These are phyloP conservation scores for Anas flavirostris DNA, from an alignment of 2,797 vertebrate genomes.

Conservation along the genomic window DNA sequence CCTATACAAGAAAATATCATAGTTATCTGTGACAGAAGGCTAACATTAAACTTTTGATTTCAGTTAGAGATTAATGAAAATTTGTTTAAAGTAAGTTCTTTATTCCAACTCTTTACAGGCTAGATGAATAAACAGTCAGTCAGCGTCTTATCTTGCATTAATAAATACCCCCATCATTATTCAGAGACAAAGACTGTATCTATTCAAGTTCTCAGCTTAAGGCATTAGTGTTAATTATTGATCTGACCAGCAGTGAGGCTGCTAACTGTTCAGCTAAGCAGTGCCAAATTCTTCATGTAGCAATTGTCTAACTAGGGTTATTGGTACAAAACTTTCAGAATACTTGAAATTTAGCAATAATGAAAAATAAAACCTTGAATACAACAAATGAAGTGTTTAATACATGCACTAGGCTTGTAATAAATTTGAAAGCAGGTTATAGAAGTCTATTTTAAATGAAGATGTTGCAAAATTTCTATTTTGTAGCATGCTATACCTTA, in stretches of 20 bases:
- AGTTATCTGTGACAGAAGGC: neutral
- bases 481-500: neutral
- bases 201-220: neutral
- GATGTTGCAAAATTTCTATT: neutral
- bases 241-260: neutral
- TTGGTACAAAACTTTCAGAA: neutral
- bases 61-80: neutral
- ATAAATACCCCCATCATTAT: neutral
- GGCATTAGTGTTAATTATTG: neutral
- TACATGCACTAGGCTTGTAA: neutral
- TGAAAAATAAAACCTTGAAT: neutral
- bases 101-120: neutral
- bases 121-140: neutral
- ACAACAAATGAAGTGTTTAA: neutral
- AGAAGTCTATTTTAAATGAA: neutral
- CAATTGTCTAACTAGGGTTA: neutral
- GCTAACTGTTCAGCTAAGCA: neutral
- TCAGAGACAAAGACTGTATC: neutral
- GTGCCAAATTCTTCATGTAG: neutral
- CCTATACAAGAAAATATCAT: conserved; percentile 75
- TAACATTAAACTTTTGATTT: neutral
- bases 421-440: neutral
- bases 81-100: neutral
- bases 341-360: neutral
- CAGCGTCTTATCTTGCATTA: neutral